These are phyloP conservation scores for Pheosia tremula DNA, from an alignment of 2,888 invertebrate genomes.

Conservation along the genomic window DNA sequence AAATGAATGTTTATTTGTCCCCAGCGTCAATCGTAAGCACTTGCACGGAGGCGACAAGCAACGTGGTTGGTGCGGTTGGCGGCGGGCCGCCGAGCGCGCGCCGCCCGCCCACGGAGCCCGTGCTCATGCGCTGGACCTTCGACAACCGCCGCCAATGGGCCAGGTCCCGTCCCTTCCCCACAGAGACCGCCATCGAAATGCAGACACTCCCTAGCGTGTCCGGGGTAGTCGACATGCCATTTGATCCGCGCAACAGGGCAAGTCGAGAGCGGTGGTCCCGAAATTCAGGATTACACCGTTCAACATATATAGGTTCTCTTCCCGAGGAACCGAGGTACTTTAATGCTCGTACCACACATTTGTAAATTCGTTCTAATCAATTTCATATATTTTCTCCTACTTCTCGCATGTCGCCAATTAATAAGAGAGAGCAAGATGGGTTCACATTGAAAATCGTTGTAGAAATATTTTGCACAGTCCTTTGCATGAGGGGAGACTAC, in stretches of 20 bases:
- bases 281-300: neutral
- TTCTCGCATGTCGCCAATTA: too few species aligned
- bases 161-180: slow-evolving; percentile 5
- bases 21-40: slow-evolving; percentile 51
- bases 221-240: neutral
- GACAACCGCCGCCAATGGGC: slow-evolving; percentile 49
- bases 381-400: too few species aligned
- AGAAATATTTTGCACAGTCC: too few species aligned
- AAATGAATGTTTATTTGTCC: slow-evolving; percentile 32
- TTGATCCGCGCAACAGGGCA: neutral
- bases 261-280: neutral
- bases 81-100: slow-evolving; percentile 17
- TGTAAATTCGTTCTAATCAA: too few species aligned
- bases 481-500: too few species aligned
- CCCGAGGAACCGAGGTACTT: too few species aligned
- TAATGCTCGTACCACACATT: too few species aligned
- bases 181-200: slow-evolving; percentile 11
- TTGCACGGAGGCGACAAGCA: slow-evolving; percentile 41
- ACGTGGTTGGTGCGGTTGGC: slow-evolving; percentile 16
- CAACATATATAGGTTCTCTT: too few species aligned
- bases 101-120: slow-evolving; percentile 36
- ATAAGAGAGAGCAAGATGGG: too few species aligned
- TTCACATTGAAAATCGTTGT: too few species aligned
- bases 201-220: slow-evolving; percentile 2
- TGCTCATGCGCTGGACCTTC: slow-evolving; percentile 59